Base-by-base conservation (phyloP, 2,797 vertebrate genomes). In the Eospalax fontanierii region DNA sequence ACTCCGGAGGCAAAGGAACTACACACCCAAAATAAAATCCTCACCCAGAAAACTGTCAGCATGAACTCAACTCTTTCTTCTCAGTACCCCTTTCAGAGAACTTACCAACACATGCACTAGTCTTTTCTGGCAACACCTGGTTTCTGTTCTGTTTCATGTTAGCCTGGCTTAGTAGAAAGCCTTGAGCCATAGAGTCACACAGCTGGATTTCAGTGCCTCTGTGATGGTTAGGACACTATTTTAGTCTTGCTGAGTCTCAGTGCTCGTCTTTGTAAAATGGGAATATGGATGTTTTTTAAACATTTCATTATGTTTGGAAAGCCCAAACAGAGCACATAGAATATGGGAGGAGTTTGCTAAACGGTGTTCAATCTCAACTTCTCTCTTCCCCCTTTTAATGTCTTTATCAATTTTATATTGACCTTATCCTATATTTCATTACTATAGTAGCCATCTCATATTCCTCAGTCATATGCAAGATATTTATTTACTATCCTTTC, bases 1-100 rank as follows among this genome's bases (percentile, higher is more conserved):
- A 95, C 54, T 93, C 82, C 78, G 93, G 93, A 93, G 35, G 93
- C 88, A 97, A 84, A 96, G 81, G 90, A 92, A 87, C 88, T 90
- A 80, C 54, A 92, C 68, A 81, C 61, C 83, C 88, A 43, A 95
- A 78, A 94, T 96, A 95, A 96, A 92, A 93, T 82, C 71, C 21
- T 89, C n/a, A 15, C 33, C 54, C 73, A 85, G 73, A 40, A 92
- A 88, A 81, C 63, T 21, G 50, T 59, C 79, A 94, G 75, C 50
- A 66, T 40, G 6, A 96, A 89, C 73, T 88, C 59, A 78, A 70
- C 16, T 74, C 21, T 86, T 59, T 46, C 85, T 96, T 93, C 83
- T 82, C 35, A 38, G 79, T n/a, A 33, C 28, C 14, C 15, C 65
- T 92, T 90, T 93, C 75, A 16, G 57, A 93, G 22, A 16, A 66